These are phyloP conservation scores for Acrobasis repandana DNA, from an alignment of 2,888 invertebrate genomes.

Conservation along the genomic window DNA sequence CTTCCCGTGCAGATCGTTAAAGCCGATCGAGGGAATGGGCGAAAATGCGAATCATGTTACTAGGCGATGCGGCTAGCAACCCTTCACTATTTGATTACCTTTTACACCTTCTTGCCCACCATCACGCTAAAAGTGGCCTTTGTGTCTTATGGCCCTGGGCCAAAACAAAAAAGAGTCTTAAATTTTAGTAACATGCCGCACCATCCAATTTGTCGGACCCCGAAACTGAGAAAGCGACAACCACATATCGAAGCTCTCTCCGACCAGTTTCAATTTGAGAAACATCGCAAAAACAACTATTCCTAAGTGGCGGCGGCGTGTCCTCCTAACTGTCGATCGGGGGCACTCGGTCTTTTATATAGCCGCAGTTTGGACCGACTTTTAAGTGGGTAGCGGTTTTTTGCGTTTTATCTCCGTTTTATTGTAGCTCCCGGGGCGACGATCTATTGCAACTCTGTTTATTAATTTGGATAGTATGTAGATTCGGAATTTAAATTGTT, in stretches of 20 bases:
- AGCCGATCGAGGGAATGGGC: no score
- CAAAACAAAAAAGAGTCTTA: no score
- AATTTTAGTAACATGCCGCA: no score
- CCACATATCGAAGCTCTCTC: neutral
- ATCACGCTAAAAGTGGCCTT: no score
- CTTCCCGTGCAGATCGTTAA: no score
- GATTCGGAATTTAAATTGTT: neutral
- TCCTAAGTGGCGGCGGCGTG: constrained; percentile 37
- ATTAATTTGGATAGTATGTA: constrained; percentile 7
- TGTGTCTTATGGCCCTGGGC: no score
- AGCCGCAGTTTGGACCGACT: constrained; percentile 53
- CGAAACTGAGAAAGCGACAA: neutral
- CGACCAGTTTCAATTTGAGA: constrained; percentile 14
- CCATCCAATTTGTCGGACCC: neutral
- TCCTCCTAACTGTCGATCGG: constrained; percentile 54
- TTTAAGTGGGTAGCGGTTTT: constrained; percentile 63
- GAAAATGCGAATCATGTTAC: no score
- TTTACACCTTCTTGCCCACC: no score
- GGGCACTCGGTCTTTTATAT: constrained; percentile 57
- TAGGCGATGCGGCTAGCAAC: no score
- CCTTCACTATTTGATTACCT: no score
- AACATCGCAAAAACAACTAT: constrained; percentile 21
- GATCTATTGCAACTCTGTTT: constrained; percentile 10
- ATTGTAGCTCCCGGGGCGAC: constrained; percentile 42
- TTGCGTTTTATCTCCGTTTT: constrained; percentile 53